These are phyloP conservation scores for Resseliella maxima DNA, from an alignment of 2,888 invertebrate genomes.

Conservation along the genomic window DNA sequence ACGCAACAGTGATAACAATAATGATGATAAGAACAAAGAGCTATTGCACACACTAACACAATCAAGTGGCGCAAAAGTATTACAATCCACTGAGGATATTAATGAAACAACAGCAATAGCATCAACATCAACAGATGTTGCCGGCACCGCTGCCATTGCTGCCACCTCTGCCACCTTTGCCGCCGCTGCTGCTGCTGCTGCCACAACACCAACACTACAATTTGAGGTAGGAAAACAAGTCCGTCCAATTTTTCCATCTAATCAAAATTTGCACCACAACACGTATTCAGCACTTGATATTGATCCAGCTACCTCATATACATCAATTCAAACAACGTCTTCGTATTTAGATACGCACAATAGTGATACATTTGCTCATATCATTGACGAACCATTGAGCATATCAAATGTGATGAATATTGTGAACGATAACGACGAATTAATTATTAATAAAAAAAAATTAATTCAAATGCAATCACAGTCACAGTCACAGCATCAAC, in stretches of 20 bases:
- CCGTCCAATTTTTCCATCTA: conserved; percentile 61
- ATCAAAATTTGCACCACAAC: conserved; percentile 56
- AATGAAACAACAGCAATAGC: no score
- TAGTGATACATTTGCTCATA: conserved; percentile 19
- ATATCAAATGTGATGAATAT: no score
- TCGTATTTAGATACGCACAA: conserved; percentile 35
- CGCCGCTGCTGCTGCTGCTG: no score
- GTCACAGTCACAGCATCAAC: no score
- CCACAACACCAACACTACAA: conserved; percentile 61
- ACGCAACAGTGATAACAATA: no score
- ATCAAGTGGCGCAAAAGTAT: conserved; percentile 56
- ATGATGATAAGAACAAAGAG: conserved; percentile 55
- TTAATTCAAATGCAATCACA: conserved; percentile 3
- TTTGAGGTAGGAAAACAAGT: conserved; percentile 66
- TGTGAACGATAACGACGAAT: not conserved
- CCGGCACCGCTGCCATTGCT: no score
- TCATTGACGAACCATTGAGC: no score
- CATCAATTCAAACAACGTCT: conserved; percentile 19
- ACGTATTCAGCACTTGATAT: no score
- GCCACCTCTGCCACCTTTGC: no score
- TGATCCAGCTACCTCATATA: conserved; percentile 14
- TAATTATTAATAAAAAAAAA: not conserved
- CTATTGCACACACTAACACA: conserved; percentile 55
- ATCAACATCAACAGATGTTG: no score
- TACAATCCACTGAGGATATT: conserved; percentile 12